These are phyloP conservation scores for Drosophila buzzatii DNA, from an alignment of 2,888 invertebrate genomes.

Conservation along the genomic window DNA sequence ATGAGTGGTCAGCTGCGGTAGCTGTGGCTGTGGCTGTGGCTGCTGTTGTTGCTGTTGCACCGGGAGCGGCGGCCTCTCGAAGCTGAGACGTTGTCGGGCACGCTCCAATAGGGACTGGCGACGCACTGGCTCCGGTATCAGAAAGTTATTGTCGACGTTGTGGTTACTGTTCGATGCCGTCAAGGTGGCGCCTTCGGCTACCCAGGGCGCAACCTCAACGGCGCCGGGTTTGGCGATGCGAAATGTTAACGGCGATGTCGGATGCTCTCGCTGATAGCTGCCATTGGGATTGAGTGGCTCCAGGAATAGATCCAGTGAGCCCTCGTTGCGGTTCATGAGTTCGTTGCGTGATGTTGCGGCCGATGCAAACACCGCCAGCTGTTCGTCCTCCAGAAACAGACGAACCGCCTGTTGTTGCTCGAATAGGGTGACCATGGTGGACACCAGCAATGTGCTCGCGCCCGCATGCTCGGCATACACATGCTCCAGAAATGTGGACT, in stretches of 20 bases:
- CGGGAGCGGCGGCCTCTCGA: constrained; percentile 21
- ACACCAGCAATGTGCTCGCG: constrained; percentile 59
- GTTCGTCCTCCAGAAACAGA: constrained; percentile 67
- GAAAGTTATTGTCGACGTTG: constrained; percentile 16
- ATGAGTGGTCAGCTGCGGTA: neutral
- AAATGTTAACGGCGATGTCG: neutral
- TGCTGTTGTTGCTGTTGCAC: constrained; percentile 16
- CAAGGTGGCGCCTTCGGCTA: constrained; percentile 1
- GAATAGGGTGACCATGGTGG: constrained; percentile 65
- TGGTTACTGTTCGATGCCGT: constrained; percentile 16
- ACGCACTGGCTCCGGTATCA: constrained; percentile 27
- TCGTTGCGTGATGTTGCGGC: constrained; percentile 60
- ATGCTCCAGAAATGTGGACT: constrained; percentile 66
- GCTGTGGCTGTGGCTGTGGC: neutral
- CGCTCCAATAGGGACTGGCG: constrained; percentile 38
- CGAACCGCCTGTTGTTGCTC: constrained; percentile 70
- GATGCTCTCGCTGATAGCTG: constrained; percentile 50
- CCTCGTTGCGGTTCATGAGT: constrained; percentile 45
- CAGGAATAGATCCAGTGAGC: constrained; percentile 55
- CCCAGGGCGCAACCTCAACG: constrained; percentile 38
- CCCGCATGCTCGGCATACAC: constrained; percentile 51
- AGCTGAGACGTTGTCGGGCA: constrained; percentile 31
- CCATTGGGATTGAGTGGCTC: constrained; percentile 68
- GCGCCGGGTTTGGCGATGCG: constrained; percentile 17
- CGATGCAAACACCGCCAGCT: constrained; percentile 57